These are phyloP conservation scores for Eristalis intricaria DNA, from an alignment of 2,888 invertebrate species.

Conservation along the genomic window DNA sequence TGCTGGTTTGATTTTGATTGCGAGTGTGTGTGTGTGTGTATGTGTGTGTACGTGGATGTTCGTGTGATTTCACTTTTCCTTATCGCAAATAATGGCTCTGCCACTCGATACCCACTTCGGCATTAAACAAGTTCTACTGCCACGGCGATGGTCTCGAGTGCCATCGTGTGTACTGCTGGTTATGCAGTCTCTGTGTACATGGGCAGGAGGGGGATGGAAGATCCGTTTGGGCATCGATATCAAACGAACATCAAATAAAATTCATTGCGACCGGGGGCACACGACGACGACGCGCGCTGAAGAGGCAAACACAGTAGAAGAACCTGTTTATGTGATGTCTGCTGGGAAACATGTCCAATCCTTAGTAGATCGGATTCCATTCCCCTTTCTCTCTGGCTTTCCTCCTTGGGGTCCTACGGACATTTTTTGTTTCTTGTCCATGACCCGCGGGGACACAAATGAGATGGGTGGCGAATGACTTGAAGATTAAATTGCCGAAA, in stretches of 20 bases:
- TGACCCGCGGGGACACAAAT: background rate
- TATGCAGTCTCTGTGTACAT: background rate
- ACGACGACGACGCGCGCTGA: background rate
- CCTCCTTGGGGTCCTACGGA: background rate
- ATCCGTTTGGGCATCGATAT: conserved; percentile 32
- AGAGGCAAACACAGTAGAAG: background rate
- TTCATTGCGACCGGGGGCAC: conserved; percentile 22
- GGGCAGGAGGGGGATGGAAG: background rate
- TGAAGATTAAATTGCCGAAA: conserved; percentile 24
- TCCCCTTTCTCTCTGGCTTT: background rate
- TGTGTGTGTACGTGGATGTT: background rate
- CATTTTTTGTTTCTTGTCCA: background rate
- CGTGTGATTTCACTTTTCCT: conserved; percentile 57
- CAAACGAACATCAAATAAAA: conserved; percentile 60
- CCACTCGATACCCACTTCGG: conserved; percentile 52
- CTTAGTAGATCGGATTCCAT: conserved; percentile 9
- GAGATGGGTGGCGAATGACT: background rate
- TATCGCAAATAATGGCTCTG: conserved; percentile 53
- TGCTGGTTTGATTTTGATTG: background rate
- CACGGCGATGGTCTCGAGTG: background rate
- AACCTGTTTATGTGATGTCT: conserved; percentile 56
- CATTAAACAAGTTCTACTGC: conserved; percentile 38
- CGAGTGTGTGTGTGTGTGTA: background rate
- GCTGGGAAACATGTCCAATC: conserved; percentile 38
- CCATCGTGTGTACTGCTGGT: background rate